Percentiles rank a stretch among this genome's conserved stretches.
Conservation (phyloP, 2,888 invertebrate genomes). For the Himalopsyche kuldschensis region DNA sequence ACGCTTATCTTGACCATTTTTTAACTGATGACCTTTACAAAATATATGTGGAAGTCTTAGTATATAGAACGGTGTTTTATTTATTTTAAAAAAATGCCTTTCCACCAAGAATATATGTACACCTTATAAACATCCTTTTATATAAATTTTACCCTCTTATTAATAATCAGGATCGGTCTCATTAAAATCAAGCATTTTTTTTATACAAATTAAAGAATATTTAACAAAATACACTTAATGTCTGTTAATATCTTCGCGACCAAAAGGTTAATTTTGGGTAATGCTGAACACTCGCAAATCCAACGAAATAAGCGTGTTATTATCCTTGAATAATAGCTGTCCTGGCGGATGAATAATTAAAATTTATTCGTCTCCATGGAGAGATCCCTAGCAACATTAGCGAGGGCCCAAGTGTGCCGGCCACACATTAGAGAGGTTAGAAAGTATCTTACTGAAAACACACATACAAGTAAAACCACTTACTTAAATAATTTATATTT, state of each 20-base stretch:
- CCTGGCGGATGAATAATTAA: neutral
- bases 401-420: neutral
- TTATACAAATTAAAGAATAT: too few species aligned
- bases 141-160: too few species aligned
- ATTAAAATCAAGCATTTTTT: too few species aligned
- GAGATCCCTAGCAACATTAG: neutral
- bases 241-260: neutral
- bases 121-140: too few species aligned
- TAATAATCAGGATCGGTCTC: too few species aligned
- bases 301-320: neutral
- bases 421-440: neutral
- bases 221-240: too few species aligned
- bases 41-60: too few species aligned
- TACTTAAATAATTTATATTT: neutral
- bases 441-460: neutral
- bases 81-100: too few species aligned
- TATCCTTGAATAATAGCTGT: neutral
- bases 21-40: too few species aligned
- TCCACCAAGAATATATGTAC: too few species aligned
- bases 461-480: neutral
- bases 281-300: neutral
- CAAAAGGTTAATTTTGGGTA: neutral
- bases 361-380: neutral
- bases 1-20: too few species aligned
- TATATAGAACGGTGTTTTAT: too few species aligned